Evolutionary conservation across 2,797 vertebrate genomes (phyloP).

Genomic region (Heterohyrax brucei): DNA sequence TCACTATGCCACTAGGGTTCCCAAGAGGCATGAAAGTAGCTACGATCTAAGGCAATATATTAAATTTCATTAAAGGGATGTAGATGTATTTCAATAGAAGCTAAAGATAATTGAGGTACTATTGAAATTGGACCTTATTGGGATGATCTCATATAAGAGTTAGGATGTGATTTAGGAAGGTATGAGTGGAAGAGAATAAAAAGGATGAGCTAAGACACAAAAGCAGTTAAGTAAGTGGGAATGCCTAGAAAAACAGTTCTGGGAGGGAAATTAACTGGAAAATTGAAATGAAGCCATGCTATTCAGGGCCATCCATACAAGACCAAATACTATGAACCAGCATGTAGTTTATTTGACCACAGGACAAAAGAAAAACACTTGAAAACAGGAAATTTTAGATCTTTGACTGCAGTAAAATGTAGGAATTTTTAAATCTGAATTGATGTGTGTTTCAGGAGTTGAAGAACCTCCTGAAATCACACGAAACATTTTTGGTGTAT

Average conservation of each 20-base stretch:
- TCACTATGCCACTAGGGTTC: too few species aligned
- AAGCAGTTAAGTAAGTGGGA: background rate
- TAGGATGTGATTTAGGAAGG: background rate
- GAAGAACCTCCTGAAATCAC: background rate
- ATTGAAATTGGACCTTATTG: background rate
- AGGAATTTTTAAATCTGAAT: background rate
- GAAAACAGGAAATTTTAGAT: background rate
- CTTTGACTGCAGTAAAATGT: background rate
- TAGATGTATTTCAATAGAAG: background rate
- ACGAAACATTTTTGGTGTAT: background rate
- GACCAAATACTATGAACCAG: background rate
- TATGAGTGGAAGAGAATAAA: background rate
- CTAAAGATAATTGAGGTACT: background rate
- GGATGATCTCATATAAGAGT: background rate
- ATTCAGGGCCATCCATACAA: background rate
- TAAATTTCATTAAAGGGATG: background rate
- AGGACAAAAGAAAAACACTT: background rate
- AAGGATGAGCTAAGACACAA: background rate
- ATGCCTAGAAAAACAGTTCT: background rate
- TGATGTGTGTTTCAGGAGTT: background rate
- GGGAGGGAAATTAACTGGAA: background rate
- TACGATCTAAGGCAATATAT: background rate
- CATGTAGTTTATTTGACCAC: background rate
- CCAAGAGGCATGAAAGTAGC: background rate
- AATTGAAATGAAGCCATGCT: background rate